Evolutionary conservation across 2,113 vertebrate species (phyloP).

Genomic region (Pipa parva): DNA sequence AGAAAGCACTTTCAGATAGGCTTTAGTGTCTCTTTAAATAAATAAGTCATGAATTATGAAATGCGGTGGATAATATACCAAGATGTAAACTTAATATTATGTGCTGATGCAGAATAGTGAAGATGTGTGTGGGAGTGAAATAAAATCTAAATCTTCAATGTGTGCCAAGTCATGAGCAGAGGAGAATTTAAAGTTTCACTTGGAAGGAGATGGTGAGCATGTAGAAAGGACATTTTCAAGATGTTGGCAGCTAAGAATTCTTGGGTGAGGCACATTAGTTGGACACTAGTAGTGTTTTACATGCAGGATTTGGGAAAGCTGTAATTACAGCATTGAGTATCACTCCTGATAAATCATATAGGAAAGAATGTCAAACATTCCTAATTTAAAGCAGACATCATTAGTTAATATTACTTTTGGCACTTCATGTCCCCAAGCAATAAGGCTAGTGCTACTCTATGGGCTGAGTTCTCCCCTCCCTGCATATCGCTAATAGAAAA

Average conservation of each 20-base stretch:
- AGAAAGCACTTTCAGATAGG: too few species aligned
- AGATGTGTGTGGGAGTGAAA: slow-evolving; percentile 38
- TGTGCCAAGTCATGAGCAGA: slow-evolving; percentile 18
- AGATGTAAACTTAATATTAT: too few species aligned
- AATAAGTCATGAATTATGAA: too few species aligned
- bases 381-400: not conserved
- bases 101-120: slow-evolving; percentile 26
- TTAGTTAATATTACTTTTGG: not conserved
- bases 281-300: slow-evolving; percentile 10
- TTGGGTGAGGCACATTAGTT: slow-evolving; percentile 22
- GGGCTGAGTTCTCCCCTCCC: too few species aligned
- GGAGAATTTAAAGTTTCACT: slow-evolving; percentile 25
- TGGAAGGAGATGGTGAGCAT: slow-evolving; percentile 21
- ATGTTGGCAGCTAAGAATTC: slow-evolving; percentile 21
- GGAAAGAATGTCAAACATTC: not conserved
- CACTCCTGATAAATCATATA: not conserved
- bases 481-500: too few species aligned
- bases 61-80: too few species aligned
- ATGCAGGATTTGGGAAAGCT: slow-evolving; percentile 1
- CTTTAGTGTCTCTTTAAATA: too few species aligned
- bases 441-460: too few species aligned
- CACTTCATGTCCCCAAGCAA: too few species aligned
- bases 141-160: slow-evolving; percentile 8
- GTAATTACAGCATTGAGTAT: not conserved
- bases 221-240: slow-evolving; percentile 13